Conservation (phyloP, 2,797 vertebrate species). For the Arrhamphus sclerolepis region DNA sequence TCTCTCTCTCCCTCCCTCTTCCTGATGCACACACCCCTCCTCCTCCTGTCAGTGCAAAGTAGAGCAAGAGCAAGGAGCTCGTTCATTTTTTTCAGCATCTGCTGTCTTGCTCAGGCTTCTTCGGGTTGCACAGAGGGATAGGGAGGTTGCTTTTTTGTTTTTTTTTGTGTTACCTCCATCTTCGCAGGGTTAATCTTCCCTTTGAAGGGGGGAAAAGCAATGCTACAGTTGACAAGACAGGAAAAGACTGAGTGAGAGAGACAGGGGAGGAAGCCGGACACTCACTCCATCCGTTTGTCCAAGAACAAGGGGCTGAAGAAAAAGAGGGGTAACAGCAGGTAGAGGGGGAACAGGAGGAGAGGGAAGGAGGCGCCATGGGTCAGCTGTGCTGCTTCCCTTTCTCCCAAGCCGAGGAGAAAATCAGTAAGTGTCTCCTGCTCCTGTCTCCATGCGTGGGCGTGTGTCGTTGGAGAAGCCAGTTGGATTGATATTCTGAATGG, state of each 20-base stretch:
- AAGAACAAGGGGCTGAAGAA: constrained; percentile 34
- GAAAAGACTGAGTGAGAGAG: constrained; percentile 20
- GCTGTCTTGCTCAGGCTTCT: constrained; percentile 59
- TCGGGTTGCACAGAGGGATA: constrained; percentile 39
- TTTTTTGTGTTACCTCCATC: constrained; percentile 34
- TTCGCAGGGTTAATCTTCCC: constrained; percentile 26
- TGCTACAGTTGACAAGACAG: constrained; percentile 19
- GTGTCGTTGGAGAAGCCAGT: constrained; percentile 64
- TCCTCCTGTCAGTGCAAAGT: constrained; percentile 71
- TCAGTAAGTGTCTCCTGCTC: constrained; percentile 87
- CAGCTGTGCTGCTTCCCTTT: constrained; percentile 99
- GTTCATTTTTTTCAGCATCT: constrained; percentile 55
- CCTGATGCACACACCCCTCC: constrained; percentile 54
- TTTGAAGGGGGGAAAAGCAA: constrained; percentile 24
- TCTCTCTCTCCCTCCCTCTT: constrained; percentile 15
- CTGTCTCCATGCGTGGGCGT: constrained; percentile 80
- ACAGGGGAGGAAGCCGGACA: constrained; percentile 39
- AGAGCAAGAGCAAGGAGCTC: constrained; percentile 69
- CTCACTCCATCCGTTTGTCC: constrained; percentile 30
- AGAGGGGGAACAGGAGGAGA: constrained; percentile 50
- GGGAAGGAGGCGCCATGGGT: constrained; percentile 85
- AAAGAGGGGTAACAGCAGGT: constrained; percentile 44
- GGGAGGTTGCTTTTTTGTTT: constrained; percentile 18
- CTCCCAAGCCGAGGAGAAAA: constrained; percentile 92
- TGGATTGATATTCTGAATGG: constrained; percentile 35